Base-by-base conservation (phyloP, 2,113 vertebrate species). In the Malaclemys terrapin region DNA sequence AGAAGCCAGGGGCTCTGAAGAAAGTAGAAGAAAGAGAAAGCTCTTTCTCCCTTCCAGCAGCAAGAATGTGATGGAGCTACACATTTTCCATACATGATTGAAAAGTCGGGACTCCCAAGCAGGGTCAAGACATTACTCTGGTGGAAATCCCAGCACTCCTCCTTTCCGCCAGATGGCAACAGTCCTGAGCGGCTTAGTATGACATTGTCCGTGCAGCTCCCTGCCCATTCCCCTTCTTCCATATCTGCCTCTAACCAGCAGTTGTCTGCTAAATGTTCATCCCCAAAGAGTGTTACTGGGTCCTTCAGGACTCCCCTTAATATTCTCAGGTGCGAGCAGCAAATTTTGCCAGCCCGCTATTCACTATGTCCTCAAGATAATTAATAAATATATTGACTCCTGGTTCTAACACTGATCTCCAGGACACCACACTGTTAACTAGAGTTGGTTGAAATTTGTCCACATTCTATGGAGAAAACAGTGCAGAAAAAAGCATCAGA, bases 1-100 rank as follows among this genome's bases (percentile, higher is more conserved):
- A 78, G 72, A 11, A 27, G 50, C 83, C 22, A 45, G 27, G 88
- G 82, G 82, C 84, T 91, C 90, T 92, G 75, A 84, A 95, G 94
- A 82, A 42, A 35, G 31, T 31, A 29, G 75, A 59, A 80, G 57
- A 59, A 20, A 59, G 17, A 79, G 31, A 20, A 62, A 83, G 42
- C 50, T 75, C 81, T 20, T 85, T 17, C 80, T 82, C n/a, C 16
- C 56, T 47, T 45, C 49, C 80, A 81, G 82, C 0, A 0, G 53
- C 45, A 80, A 54, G 59, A 92, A 84, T 57, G 52, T 89, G 38
- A 45, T 82, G 78, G 13, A 69, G 62, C 62, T 91, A 19, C 29
- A 76, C 81, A 22, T 31, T 89, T 87, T n/a, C 8, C 5, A 5
- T 3, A 0, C 0, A 75, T n/a, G 27, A 11, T 49, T 72, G 31